A percentile compares a stretch with the other conserved stretches of the same genome.
Evolutionary conservation across 2,797 vertebrate species (phyloP).

Genomic region (Microchirus variegatus): DNA sequence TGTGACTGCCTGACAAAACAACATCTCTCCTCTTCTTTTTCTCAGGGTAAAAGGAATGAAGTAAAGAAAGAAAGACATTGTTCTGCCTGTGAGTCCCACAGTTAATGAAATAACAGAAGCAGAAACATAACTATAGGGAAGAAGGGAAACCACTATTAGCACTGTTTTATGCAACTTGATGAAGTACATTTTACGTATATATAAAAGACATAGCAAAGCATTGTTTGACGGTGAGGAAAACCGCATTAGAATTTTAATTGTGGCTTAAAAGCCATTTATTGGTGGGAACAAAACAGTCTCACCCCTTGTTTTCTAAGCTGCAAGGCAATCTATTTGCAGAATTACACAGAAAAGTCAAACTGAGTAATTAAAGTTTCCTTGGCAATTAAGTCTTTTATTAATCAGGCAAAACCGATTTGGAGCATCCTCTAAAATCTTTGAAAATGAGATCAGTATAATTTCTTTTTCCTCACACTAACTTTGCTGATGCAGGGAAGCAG

Average conservation of each 20-base stretch:
- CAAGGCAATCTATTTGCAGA: conserved; percentile 48
- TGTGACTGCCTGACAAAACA: conserved; percentile 33
- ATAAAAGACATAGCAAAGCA: conserved; percentile 3
- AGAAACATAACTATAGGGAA: too few relatives aligned
- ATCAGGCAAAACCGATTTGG: conserved; percentile 48
- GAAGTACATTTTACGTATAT: neutral
- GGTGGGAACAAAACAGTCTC: conserved; percentile 3
- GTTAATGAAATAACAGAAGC: too few relatives aligned
- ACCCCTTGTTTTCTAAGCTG: conserved; percentile 34
- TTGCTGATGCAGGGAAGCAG: conserved; percentile 29
- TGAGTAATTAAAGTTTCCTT: conserved; percentile 48
- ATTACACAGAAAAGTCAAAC: conserved; percentile 47
- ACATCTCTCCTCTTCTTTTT: neutral
- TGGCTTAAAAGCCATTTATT: conserved; percentile 18
- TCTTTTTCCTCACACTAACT: conserved; percentile 25
- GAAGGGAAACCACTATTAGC: too few relatives aligned
- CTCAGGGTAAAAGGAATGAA: too few relatives aligned
- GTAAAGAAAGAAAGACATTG: too few relatives aligned
- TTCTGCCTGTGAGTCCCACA: too few relatives aligned
- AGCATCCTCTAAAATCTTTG: conserved; percentile 35
- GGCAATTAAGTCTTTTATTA: conserved; percentile 50
- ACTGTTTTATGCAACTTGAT: neutral
- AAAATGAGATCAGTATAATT: conserved; percentile 49
- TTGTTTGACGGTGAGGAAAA: conserved; percentile 30
- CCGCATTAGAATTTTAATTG: conserved; percentile 24